Evolutionary conservation across 2,888 invertebrate genomes (phyloP).

Genomic region (Mimachlamys varia): DNA sequence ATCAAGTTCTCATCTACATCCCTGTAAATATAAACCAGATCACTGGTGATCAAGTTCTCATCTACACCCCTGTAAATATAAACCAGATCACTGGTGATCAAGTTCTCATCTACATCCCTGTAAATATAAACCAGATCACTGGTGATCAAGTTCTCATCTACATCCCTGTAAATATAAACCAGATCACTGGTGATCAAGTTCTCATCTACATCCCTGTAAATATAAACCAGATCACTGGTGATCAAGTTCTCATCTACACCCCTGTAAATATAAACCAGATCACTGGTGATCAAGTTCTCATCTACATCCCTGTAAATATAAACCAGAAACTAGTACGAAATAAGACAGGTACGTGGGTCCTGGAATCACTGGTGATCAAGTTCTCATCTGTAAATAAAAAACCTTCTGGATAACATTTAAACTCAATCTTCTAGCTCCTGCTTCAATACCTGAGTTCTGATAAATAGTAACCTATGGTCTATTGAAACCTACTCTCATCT

Average conservation of each 20-base stretch:
- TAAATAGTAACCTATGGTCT: too few relatives aligned
- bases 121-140: too few relatives aligned
- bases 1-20: slow-evolving; percentile 63
- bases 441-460: too few relatives aligned
- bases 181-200: slow-evolving; percentile 60
- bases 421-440: too few relatives aligned
- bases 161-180: too few relatives aligned
- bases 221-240: too few relatives aligned
- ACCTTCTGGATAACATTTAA: slow-evolving; percentile 42
- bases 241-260: slow-evolving; percentile 63
- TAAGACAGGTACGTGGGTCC: slow-evolving; percentile 58
- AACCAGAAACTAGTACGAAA: too few relatives aligned
- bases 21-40: too few relatives aligned
- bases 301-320: slow-evolving; percentile 66
- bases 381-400: slow-evolving; percentile 65
- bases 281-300: slow-evolving; percentile 59
- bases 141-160: slow-evolving; percentile 61
- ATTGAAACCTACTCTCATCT: too few relatives aligned
- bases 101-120: slow-evolving; percentile 64
- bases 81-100: too few relatives aligned
- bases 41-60: slow-evolving; percentile 59
- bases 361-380: slow-evolving; percentile 58
- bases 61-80: slow-evolving; percentile 66
- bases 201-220: slow-evolving; percentile 63
- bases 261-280: too few relatives aligned